phyloP scores from a whole-genome alignment of 37 sponge, comb jelly and placozoan species.

The Diacarnus erythraeanus region DNA sequence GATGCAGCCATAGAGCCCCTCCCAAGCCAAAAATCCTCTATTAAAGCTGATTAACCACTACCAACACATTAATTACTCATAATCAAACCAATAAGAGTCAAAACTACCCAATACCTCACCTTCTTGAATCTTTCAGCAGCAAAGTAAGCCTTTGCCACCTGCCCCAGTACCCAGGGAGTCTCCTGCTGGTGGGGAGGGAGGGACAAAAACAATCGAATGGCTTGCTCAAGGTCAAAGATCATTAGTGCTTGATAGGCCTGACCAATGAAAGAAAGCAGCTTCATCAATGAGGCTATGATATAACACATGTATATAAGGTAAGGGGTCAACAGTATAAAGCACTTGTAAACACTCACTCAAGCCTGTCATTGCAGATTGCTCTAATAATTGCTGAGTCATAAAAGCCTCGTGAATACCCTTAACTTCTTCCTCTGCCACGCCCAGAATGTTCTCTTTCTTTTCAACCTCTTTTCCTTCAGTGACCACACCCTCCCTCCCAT shows the following conservation, averaged over 20 bases:
- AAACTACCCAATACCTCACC: constrained; percentile 20
- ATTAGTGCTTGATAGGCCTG: constrained; percentile 71
- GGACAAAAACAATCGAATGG: constrained; percentile 54
- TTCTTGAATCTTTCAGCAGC: constrained; percentile 74
- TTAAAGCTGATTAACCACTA: too few species aligned
- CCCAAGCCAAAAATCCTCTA: too few species aligned
- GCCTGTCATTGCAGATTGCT: constrained; percentile 24
- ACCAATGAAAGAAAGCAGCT: constrained; percentile 63
- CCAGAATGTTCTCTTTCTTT: constrained; percentile 9
- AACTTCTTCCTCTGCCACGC: neutral
- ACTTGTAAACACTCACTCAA: constrained; percentile 16
- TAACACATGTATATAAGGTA: too few species aligned
- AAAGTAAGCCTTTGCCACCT: constrained; percentile 76
- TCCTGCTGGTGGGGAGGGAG: constrained; percentile 72
- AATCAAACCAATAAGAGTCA: neutral
- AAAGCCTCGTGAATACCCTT: neutral
- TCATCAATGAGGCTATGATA: constrained; percentile 45
- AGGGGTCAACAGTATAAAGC: too few species aligned
- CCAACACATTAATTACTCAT: too few species aligned
- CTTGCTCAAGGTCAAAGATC: constrained; percentile 57
- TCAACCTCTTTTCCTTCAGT: neutral
- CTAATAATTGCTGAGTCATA: constrained; percentile 1
- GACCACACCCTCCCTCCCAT: neutral
- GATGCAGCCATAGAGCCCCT: too few species aligned
- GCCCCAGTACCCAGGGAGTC: constrained; percentile 80